Conservation (phyloP, 1,140 invertebrate genomes). For the Chymomyza costata region DNA sequence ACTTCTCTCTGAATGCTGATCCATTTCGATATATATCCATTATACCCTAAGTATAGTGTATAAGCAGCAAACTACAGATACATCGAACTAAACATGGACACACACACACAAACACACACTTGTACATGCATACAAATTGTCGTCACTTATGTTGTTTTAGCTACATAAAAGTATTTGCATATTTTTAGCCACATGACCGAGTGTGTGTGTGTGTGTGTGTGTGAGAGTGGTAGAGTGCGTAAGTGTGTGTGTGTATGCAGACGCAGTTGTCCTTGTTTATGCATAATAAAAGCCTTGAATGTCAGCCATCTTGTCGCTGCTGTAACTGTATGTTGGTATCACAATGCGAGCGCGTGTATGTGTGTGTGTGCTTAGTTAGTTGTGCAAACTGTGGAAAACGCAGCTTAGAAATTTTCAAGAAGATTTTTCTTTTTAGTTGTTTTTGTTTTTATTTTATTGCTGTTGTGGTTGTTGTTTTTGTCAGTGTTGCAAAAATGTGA, state of each 20-base stretch:
- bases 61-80: no score
- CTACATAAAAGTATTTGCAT: constrained; percentile 60
- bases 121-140: constrained; percentile 52
- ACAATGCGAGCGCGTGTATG: neutral
- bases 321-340: no score
- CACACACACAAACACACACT: neutral
- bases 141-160: constrained; percentile 56
- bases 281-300: constrained; percentile 40
- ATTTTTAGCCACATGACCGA: constrained; percentile 38
- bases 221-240: no score
- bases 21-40: no score
- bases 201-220: no score
- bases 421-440: no score
- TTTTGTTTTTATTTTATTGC: no score
- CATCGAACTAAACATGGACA: no score
- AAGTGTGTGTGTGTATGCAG: no score
- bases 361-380: neutral
- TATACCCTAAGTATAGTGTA: no score
- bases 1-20: no score
- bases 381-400: constrained; percentile 24
- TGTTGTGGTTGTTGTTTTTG: no score
- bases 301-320: constrained; percentile 2
- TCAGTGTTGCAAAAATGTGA: constrained; percentile 64
- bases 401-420: constrained; percentile 60
- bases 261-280: constrained; percentile 34